A percentile compares a stretch with the other conserved stretches of the same genome.
Conservation (phyloP, 2,888 invertebrate genomes). For the Apoda limacodes region DNA sequence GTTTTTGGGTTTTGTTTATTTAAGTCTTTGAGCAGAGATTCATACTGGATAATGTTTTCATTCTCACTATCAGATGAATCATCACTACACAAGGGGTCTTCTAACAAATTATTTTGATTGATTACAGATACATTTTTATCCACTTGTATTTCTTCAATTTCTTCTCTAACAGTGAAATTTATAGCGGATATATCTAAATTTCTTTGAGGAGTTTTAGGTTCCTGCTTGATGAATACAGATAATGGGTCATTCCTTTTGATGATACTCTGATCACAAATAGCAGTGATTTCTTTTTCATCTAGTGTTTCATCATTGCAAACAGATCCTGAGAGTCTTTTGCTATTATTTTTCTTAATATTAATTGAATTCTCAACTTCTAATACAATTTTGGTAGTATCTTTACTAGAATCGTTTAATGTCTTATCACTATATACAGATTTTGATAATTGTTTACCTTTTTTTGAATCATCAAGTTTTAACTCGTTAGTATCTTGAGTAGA, state of each 20-base stretch:
- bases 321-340: conserved; percentile 31
- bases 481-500: conserved; percentile 33
- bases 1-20: conserved; percentile 30
- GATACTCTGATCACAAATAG: conserved; percentile 27
- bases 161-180: conserved; percentile 29
- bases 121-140: conserved; percentile 31
- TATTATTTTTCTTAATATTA: conserved; percentile 25
- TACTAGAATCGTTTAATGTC: too few relatives aligned
- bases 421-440: too few relatives aligned
- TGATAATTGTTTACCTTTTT: conserved; percentile 18
- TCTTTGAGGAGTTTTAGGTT: conserved; percentile 44
- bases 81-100: conserved; percentile 41
- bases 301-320: conserved; percentile 25
- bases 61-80: conserved; percentile 40
- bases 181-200: conserved; percentile 32
- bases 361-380: conserved; percentile 7
- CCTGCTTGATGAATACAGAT: conserved; percentile 33
- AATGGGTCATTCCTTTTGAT: conserved; percentile 37
- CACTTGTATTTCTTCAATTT: conserved; percentile 36
- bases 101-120: conserved; percentile 29
- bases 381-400: too few relatives aligned
- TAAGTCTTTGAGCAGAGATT: conserved; percentile 39
- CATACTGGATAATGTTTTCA: conserved; percentile 45
- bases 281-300: conserved; percentile 49
- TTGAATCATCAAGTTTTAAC: conserved; percentile 15